These are phyloP conservation scores for Mya arenaria DNA, from an alignment of 1,140 invertebrate species.

Conservation along the genomic window DNA sequence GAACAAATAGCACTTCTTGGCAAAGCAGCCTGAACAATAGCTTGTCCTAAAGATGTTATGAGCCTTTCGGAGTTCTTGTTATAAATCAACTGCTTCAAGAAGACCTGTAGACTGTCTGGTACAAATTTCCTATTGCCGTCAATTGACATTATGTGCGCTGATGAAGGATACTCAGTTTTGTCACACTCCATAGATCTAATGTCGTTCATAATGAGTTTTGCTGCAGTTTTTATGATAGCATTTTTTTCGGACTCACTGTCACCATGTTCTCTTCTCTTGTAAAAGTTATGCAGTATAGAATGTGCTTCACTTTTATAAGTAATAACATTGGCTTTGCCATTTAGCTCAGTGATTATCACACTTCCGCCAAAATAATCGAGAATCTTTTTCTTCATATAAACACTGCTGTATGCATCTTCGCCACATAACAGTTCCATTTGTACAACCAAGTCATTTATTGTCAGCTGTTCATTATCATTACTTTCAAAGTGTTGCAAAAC, in stretches of 20 bases:
- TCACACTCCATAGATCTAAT: conserved; percentile 14
- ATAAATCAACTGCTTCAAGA: not conserved
- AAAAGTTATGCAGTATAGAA: conserved; percentile 46
- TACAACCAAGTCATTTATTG: too few relatives aligned
- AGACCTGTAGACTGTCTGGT: too few relatives aligned
- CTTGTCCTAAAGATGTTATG: conserved; percentile 61
- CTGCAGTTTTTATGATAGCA: conserved; percentile 41
- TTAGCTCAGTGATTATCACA: conserved; percentile 42
- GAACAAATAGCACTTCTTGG: conserved; percentile 52
- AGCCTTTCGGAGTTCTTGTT: conserved; percentile 13
- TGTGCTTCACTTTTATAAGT: conserved; percentile 24
- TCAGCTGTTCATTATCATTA: too few relatives aligned
- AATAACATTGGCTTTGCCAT: conserved; percentile 54
- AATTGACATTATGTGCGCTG: conserved; percentile 3
- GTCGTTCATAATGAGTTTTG: conserved; percentile 46
- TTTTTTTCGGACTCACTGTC: not conserved
- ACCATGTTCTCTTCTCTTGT: not conserved
- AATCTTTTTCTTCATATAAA: conserved; percentile 59
- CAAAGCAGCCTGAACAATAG: conserved; percentile 58
- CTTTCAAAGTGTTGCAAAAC: too few relatives aligned
- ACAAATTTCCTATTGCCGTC: conserved; percentile 3
- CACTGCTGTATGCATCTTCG: conserved; percentile 36
- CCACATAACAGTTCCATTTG: too few relatives aligned
- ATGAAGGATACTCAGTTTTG: conserved; percentile 25
- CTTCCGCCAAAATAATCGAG: conserved; percentile 48